Conservation (phyloP, 1,140 invertebrate species). For the Bombus superbus region DNA sequence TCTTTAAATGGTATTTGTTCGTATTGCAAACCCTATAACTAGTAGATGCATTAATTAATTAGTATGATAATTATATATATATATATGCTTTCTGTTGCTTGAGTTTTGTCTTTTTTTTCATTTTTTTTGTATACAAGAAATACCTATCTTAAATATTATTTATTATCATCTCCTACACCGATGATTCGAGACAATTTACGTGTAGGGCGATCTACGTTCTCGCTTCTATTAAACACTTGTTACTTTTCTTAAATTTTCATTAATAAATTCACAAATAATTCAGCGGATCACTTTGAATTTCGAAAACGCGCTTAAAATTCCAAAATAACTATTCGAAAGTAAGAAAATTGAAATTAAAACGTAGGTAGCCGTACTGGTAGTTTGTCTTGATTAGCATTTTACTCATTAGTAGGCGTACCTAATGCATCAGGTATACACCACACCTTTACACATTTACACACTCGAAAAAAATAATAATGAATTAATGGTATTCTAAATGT, state of each 20-base stretch:
- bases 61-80: constrained; percentile 33
- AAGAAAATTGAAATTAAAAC: constrained; percentile 28
- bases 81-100: constrained; percentile 51
- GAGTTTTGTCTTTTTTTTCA: constrained; percentile 57
- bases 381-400: constrained; percentile 71
- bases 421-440: constrained; percentile 57
- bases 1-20: constrained; percentile 71
- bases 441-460: constrained; percentile 50
- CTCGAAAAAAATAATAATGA: constrained; percentile 75
- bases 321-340: constrained; percentile 27
- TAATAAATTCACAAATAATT: neutral
- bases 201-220: constrained; percentile 58
- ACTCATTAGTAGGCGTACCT: constrained; percentile 72
- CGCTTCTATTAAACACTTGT: neutral
- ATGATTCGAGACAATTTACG: constrained; percentile 52
- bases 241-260: neutral
- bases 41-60: constrained; percentile 69
- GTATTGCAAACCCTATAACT: constrained; percentile 62
- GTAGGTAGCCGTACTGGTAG: constrained; percentile 66
- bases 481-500: constrained; percentile 81
- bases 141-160: constrained; percentile 66
- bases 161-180: constrained; percentile 64
- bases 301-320: constrained; percentile 32
- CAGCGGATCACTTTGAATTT: neutral
- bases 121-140: constrained; percentile 58